These are phyloP conservation scores for Euglossa dilemma DNA, from an alignment of 1,140 invertebrate genomes.

Conservation along the genomic window DNA sequence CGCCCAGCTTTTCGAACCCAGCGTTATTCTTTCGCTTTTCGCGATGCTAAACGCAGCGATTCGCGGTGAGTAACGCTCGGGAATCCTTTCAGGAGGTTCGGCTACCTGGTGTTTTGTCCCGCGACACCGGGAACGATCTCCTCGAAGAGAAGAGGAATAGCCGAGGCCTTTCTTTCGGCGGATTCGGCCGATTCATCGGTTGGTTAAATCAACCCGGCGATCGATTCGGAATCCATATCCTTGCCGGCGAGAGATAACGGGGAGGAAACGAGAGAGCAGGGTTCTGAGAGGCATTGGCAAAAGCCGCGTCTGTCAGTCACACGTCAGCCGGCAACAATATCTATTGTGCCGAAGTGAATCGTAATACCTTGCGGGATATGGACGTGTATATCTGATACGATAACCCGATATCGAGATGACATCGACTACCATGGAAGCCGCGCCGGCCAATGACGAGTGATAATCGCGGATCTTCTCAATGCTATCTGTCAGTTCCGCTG, in stretches of 20 bases:
- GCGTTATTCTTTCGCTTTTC: too few species aligned
- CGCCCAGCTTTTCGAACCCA: too few species aligned
- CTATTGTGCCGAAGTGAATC: conserved; percentile 68
- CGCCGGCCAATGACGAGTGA: conserved; percentile 57
- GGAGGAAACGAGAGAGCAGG: conserved; percentile 39
- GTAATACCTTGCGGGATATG: conserved; percentile 69
- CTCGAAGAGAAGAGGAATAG: background rate
- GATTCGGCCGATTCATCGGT: background rate
- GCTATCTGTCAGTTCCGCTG: conserved; percentile 47
- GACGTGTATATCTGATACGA: conserved; percentile 67
- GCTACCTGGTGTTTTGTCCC: too few species aligned
- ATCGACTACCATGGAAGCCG: conserved; percentile 65
- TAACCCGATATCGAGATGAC: conserved; percentile 69
- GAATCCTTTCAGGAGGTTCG: too few species aligned
- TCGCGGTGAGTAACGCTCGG: too few species aligned
- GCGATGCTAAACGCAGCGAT: too few species aligned
- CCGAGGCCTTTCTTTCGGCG: too few species aligned
- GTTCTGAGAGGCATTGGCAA: conserved; percentile 63
- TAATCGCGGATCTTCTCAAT: conserved; percentile 62
- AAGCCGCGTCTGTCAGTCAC: conserved; percentile 68
- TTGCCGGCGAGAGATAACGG: conserved; percentile 53
- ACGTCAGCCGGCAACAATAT: conserved; percentile 67
- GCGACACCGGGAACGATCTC: too few species aligned
- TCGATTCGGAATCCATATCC: conserved; percentile 64
- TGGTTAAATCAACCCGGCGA: conserved; percentile 53